Percentiles rank a stretch among this genome's conserved stretches.
These are phyloP conservation scores for Melanogrammus aeglefinus DNA, from an alignment of 2,797 vertebrate genomes.

Conservation along the genomic window DNA sequence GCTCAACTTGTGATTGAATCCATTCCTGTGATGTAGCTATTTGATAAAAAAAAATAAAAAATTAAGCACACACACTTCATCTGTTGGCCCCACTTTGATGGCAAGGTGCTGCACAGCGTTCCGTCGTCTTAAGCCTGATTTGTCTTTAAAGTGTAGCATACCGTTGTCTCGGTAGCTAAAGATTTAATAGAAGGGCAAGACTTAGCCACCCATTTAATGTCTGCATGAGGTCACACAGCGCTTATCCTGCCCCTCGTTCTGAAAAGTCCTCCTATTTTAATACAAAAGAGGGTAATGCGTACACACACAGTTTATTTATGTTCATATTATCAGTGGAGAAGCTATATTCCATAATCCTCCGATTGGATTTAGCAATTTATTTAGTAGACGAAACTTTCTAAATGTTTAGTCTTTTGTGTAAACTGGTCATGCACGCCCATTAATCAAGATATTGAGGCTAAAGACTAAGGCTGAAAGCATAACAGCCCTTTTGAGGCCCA, in stretches of 20 bases:
- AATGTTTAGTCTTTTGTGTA: neutral
- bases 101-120: constrained; percentile 2
- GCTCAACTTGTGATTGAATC: constrained; percentile 19
- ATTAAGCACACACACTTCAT: constrained; percentile 18
- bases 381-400: constrained; percentile 1
- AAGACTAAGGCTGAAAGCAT: constrained; percentile 27
- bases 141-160: constrained; percentile 24
- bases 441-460: neutral
- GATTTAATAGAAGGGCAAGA: constrained; percentile 19
- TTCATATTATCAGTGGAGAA: neutral
- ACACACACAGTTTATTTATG: constrained; percentile 7
- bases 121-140: neutral
- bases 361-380: constrained; percentile 10
- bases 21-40: constrained; percentile 19
- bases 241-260: neutral
- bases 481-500: constrained; percentile 27
- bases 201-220: constrained; percentile 16
- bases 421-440: neutral
- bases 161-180: constrained; percentile 15
- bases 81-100: constrained; percentile 15
- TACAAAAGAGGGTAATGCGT: neutral
- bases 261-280: neutral
- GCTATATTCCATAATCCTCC: constrained; percentile 3
- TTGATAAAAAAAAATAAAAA: constrained; percentile 4
- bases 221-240: constrained; percentile 27